phyloP scores from a whole-genome alignment of 2,888 invertebrate genomes.

The Leucophenga montana region DNA sequence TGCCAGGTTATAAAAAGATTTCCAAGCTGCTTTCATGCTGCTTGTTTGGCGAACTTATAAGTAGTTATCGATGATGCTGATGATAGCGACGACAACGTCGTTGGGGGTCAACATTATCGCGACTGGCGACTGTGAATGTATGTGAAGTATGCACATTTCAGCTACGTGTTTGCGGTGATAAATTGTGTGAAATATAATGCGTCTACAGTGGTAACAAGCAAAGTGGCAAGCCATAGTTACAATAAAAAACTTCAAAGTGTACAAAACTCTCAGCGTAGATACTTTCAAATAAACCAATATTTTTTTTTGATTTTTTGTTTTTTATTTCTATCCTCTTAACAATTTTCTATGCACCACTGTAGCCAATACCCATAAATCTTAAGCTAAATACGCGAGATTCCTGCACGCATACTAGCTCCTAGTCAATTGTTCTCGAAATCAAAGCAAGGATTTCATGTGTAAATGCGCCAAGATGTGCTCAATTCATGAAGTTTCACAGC shows the following conservation, averaged over 20 bases:
- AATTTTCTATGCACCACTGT: conserved; percentile 6
- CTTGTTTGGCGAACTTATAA: conserved; percentile 16
- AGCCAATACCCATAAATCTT: conserved; percentile 19
- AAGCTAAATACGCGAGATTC: conserved; percentile 6
- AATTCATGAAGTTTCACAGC: too few relatives aligned
- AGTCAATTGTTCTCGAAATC: background rate
- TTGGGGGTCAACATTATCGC: conserved; percentile 28
- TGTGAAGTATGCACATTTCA: conserved; percentile 1
- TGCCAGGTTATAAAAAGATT: conserved; percentile 15
- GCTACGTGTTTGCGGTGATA: conserved; percentile 16
- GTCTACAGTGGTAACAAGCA: background rate
- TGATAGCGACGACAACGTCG: background rate
- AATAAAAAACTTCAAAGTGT: background rate
- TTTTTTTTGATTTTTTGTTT: too few relatives aligned
- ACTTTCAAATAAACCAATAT: too few relatives aligned
- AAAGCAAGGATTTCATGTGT: conserved; percentile 4
- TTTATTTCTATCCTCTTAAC: background rate
- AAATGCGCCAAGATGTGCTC: conserved; percentile 22
- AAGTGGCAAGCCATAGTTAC: background rate
- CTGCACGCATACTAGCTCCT: too few relatives aligned
- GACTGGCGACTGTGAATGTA: too few relatives aligned
- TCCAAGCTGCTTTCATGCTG: background rate
- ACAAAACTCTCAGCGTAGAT: too few relatives aligned
- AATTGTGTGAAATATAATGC: conserved; percentile 18
- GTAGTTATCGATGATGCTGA: background rate